Base-by-base conservation (phyloP, 2,888 invertebrate species). In the Serripes groenlandicus region DNA sequence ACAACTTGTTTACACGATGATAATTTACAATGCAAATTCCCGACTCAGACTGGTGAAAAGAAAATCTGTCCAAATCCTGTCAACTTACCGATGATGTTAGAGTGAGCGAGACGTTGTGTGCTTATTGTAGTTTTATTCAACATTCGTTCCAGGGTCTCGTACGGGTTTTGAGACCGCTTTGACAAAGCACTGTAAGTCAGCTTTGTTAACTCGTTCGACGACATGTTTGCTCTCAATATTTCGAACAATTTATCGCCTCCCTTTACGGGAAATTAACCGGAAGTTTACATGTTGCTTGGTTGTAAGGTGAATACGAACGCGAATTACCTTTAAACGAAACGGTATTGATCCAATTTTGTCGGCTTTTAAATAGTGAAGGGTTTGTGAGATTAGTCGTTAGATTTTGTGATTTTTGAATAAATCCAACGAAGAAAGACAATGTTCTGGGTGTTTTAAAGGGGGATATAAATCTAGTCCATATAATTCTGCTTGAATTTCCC, bases 91-190 rank as follows among this genome's bases (percentile, higher is more conserved):
- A 93, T 88, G 5, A 94, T 93, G 74, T 93, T 89, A 52, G 86
- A 82, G 79, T 94, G 93, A 37, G 90, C 86, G 18, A 91, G 74
- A 62, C 93, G 87, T 78, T 94, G 91, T 62, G 93, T 93, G 5
- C 91, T 81, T 34, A 94, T 85, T 2, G 92, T 91, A 23, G 93
- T 93, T 83, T 91, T 93, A 81, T 93, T 93, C 35, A 93, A 83
- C 87, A 93, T 92, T 72, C 92, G 87, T 75, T 93, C 93, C 37
- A 94, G 87, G 23, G 89, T 86, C 79, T 92, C 91, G 75, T 90
- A 85, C 32, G 92, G 91, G 78, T 90, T 89, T 64, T 81, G 85
- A 30, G 78, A 84, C 69, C 85, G 86, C 64, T 88, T 90, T 4
- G 74, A 76, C 69, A 83, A 72, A 34, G 81, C 77, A 37, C 78